Conservation (phyloP, 2,797 vertebrate species). For the Lepus townsendii region DNA sequence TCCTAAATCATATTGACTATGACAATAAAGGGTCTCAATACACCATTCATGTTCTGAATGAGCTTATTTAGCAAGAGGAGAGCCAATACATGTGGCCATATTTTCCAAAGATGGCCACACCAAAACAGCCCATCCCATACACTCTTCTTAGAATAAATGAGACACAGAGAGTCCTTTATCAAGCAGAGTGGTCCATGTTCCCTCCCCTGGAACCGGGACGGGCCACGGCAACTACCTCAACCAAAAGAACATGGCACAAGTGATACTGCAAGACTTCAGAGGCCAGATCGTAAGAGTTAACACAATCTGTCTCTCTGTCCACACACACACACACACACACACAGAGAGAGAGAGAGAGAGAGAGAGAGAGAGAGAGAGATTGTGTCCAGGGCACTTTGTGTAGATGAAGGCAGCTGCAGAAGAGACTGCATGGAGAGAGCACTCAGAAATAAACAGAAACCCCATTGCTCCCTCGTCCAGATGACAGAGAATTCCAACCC, state of each 20-base stretch:
- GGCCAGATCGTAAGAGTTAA: neutral
- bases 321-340: fast-evolving
- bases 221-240: neutral
- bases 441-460: neutral
- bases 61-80: neutral
- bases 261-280: neutral
- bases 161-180: neutral
- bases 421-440: neutral
- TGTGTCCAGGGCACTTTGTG: neutral
- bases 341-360: too few relatives aligned
- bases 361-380: too few relatives aligned
- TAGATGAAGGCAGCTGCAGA: neutral
- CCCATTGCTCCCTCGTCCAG: neutral
- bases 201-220: neutral
- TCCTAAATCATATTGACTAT: constrained; percentile 52
- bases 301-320: neutral
- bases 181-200: neutral
- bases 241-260: neutral
- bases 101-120: constrained; percentile 25
- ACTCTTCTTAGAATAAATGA: neutral
- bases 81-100: constrained; percentile 20
- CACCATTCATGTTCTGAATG: neutral
- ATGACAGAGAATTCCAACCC: neutral
- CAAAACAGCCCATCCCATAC: neutral
- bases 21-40: constrained; percentile 51